Evolutionary conservation across 2,113 vertebrate genomes (phyloP).

Genomic region (Amia ocellicauda): DNA sequence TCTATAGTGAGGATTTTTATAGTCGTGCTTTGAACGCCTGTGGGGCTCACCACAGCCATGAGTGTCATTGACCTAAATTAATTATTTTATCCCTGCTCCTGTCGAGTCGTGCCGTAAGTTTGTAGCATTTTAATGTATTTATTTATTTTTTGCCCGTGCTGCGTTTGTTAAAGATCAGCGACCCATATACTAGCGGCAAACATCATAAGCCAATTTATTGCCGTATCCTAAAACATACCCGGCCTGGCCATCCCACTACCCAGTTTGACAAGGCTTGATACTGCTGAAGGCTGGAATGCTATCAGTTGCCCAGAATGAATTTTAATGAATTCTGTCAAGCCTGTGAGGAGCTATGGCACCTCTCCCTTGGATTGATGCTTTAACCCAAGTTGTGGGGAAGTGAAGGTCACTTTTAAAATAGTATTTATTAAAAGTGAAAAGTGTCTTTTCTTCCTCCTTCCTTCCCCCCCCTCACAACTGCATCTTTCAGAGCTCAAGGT

Average conservation of each 20-base stretch:
- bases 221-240: no score
- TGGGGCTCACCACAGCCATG: no score
- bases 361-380: constrained; percentile 36
- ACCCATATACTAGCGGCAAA: no score
- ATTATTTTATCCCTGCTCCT: no score
- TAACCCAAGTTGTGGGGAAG: constrained; percentile 23
- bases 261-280: constrained; percentile 26
- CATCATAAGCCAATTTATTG: no score
- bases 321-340: constrained; percentile 49
- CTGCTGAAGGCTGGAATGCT: constrained; percentile 19
- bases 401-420: constrained; percentile 46
- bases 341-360: constrained; percentile 44
- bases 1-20: no score
- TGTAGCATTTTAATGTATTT: no score
- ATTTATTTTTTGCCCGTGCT: no score
- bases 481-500: constrained; percentile 34
- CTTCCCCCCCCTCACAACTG: constrained; percentile 17
- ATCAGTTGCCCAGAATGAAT: constrained; percentile 38
- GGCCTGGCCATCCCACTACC: constrained; percentile 15
- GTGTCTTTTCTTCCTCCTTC: constrained; percentile 2
- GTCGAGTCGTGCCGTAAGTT: no score
- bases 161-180: no score
- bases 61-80: no score
- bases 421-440: constrained; percentile 9
- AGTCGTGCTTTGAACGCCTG: no score